Evolutionary conservation across 2,888 invertebrate genomes (phyloP).

Genomic region (Cryptocheilus praepositus): DNA sequence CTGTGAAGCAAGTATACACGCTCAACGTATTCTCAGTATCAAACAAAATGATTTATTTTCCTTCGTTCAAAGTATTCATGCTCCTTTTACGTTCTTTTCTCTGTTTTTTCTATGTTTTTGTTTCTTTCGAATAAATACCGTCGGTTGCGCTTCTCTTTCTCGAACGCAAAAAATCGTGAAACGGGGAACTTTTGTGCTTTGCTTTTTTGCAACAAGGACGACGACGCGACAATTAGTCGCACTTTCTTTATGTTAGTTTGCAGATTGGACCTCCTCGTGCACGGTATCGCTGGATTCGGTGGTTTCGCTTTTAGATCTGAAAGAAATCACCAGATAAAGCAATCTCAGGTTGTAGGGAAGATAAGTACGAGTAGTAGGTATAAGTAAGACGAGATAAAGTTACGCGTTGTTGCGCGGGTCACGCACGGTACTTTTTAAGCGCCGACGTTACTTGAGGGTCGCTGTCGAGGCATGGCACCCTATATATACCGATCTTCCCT

Average conservation of each 20-base stretch:
- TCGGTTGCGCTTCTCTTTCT: conserved; percentile 4
- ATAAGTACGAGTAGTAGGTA: conserved; percentile 33
- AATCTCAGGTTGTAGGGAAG: conserved; percentile 40
- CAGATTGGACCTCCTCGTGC: conserved; percentile 68
- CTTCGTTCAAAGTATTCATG: conserved; percentile 1
- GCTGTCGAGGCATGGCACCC: no score
- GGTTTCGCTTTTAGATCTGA: conserved; percentile 74
- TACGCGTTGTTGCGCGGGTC: neutral
- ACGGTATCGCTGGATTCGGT: conserved; percentile 68
- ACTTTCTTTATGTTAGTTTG: conserved; percentile 53
- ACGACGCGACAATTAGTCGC: conserved; percentile 5
- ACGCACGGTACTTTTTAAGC: neutral
- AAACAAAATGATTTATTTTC: conserved; percentile 10
- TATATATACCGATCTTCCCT: conserved; percentile 45
- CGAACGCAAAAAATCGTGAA: conserved; percentile 8
- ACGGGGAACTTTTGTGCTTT: neutral
- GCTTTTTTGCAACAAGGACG: conserved; percentile 4
- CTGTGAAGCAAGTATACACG: conserved; percentile 2
- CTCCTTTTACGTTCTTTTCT: neutral
- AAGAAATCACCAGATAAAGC: conserved; percentile 71
- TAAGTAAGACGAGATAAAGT: conserved; percentile 12
- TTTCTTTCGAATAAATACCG: conserved; percentile 12
- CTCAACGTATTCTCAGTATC: neutral
- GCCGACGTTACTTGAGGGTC: no score
- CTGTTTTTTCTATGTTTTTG: neutral